These are phyloP conservation scores for Proisotoma minuta DNA, from an alignment of 2,888 invertebrate genomes.

Conservation along the genomic window DNA sequence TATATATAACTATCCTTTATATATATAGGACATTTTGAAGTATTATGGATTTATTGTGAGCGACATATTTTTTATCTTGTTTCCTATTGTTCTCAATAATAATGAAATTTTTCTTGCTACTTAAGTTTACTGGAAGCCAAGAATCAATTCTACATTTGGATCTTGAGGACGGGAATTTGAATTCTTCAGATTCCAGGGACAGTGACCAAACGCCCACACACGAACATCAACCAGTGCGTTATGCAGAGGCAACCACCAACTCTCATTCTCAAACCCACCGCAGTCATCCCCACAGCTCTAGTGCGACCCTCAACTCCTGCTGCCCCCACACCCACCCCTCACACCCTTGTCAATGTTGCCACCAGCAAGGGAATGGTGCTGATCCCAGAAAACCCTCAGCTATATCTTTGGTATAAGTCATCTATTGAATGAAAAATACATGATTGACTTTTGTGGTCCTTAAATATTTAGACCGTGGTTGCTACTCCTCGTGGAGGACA, in stretches of 20 bases:
- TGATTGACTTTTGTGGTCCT: neutral
- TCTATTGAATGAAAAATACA: neutral
- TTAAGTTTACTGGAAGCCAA: slow-evolving; percentile 75
- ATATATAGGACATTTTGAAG: slow-evolving; percentile 71
- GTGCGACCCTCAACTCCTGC: neutral
- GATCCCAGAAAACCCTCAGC: neutral
- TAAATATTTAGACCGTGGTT: slow-evolving; percentile 29
- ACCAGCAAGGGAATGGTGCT: neutral
- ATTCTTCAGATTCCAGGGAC: slow-evolving; percentile 41
- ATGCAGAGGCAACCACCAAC: slow-evolving; percentile 16
- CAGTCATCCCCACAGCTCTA: slow-evolving; percentile 16
- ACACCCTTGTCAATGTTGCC: slow-evolving; percentile 37
- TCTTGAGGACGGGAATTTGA: slow-evolving; percentile 53
- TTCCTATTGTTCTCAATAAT: neutral
- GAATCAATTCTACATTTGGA: slow-evolving; percentile 77
- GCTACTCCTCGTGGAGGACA: slow-evolving; percentile 16
- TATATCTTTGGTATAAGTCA: neutral
- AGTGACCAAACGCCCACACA: slow-evolving; percentile 40
- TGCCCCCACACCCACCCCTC: slow-evolving; percentile 25
- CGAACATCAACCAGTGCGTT: slow-evolving; percentile 23
- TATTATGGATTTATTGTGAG: slow-evolving; percentile 81
- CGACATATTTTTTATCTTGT: slow-evolving; percentile 43
- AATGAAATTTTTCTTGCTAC: neutral
- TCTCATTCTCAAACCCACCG: slow-evolving; percentile 17
- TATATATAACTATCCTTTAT: neutral